These are phyloP conservation scores for Orchestia grillus DNA, from an alignment of 1,140 invertebrate genomes.

Conservation along the genomic window DNA sequence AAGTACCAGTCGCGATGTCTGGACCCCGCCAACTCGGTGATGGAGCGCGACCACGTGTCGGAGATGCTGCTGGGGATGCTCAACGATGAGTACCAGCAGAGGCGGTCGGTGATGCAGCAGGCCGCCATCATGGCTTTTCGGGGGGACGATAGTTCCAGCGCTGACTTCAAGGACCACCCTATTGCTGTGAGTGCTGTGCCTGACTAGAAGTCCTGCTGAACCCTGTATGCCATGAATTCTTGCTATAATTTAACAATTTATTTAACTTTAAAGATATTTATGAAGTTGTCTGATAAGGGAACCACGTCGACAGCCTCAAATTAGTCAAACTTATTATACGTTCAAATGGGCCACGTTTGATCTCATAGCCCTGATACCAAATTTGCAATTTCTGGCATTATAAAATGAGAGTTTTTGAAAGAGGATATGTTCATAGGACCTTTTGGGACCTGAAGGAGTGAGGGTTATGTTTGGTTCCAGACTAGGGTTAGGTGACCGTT, in stretches of 20 bases:
- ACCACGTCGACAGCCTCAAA: too few relatives aligned
- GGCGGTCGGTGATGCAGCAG: background rate
- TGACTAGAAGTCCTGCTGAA: background rate
- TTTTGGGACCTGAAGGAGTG: too few relatives aligned
- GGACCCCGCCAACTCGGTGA: background rate
- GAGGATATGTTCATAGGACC: too few relatives aligned
- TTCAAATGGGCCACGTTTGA: too few relatives aligned
- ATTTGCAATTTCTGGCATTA: too few relatives aligned
- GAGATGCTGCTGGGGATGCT: conserved; percentile 52
- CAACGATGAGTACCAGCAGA: conserved; percentile 49
- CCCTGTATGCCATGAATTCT: background rate
- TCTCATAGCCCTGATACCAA: too few relatives aligned
- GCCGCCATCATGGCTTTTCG: conserved; percentile 29
- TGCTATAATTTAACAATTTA: background rate
- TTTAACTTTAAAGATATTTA: background rate
- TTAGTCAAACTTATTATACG: too few relatives aligned
- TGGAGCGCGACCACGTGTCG: conserved; percentile 48
- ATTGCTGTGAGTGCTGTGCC: conserved; percentile 9
- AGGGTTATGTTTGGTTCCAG: background rate
- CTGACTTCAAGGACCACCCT: background rate
- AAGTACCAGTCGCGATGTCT: conserved; percentile 43
- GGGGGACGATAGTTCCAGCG: background rate
- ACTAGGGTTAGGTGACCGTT: background rate
- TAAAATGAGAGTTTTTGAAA: too few relatives aligned
- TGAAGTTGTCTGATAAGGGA: too few relatives aligned